Conservation (phyloP, 2,797 vertebrate species). For the Coluber constrictor region DNA sequence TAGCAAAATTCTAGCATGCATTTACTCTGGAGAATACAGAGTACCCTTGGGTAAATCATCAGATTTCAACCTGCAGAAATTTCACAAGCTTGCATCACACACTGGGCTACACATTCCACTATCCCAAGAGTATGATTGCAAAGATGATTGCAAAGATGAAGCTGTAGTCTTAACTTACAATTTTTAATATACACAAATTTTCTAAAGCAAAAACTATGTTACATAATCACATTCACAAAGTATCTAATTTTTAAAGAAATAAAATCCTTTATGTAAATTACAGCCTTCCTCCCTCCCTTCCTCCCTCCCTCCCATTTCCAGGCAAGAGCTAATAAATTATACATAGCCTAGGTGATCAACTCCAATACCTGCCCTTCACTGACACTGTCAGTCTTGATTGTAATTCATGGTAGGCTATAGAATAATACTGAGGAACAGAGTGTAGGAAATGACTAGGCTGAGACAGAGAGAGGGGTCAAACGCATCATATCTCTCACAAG, state of each 20-base stretch:
- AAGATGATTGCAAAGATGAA: background rate
- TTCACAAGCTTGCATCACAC: constrained; percentile 55
- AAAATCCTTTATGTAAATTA: background rate
- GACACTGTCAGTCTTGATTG: background rate
- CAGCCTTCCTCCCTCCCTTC: background rate
- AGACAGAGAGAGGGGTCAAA: background rate
- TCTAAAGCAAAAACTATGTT: background rate
- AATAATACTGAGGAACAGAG: background rate
- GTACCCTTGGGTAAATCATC: background rate
- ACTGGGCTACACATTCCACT: background rate
- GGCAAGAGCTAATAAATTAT: background rate
- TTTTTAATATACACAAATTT: background rate
- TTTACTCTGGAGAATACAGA: constrained; percentile 19
- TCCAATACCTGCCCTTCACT: background rate
- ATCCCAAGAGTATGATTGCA: constrained; percentile 26
- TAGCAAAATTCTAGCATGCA: background rate
- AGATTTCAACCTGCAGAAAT: constrained; percentile 16
- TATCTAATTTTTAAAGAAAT: background rate
- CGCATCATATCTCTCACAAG: background rate
- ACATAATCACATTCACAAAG: background rate
- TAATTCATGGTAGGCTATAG: background rate
- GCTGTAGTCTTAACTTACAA: background rate
- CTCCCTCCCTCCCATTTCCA: background rate
- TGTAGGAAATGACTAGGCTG: background rate
- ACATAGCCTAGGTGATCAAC: background rate